These are phyloP conservation scores for Sebastes flavidus DNA, from an alignment of 2,797 vertebrate species.

Conservation along the genomic window DNA sequence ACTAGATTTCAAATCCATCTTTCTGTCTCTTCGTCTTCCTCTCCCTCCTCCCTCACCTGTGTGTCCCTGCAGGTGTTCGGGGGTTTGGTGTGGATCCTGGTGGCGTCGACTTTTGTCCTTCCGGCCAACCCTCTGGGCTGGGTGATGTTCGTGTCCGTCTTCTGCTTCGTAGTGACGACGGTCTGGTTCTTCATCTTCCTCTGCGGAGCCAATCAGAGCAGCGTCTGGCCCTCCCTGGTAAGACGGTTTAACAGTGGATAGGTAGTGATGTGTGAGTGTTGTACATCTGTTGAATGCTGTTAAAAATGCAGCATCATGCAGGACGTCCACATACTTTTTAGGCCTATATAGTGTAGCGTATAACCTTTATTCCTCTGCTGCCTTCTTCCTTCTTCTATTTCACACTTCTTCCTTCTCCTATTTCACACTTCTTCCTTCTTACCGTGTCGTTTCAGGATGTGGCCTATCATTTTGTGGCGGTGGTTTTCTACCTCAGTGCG, in stretches of 20 bases:
- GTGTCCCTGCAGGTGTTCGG: constrained; percentile 79
- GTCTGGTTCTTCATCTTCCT: constrained; percentile 84
- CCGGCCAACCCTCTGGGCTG: constrained; percentile 80
- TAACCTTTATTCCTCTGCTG: background rate
- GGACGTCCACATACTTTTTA: background rate
- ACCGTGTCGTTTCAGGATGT: constrained; percentile 62
- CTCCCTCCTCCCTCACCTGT: background rate
- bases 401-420: background rate
- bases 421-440: background rate
- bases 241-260: constrained; percentile 19
- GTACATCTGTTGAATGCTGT: too few relatives aligned
- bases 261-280: too few relatives aligned
- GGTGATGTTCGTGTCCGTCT: constrained; percentile 93
- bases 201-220: constrained; percentile 73
- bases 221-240: constrained; percentile 78
- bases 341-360: too few relatives aligned
- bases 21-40: background rate
- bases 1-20: background rate
- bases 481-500: constrained; percentile 78
- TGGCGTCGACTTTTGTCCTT: constrained; percentile 77
- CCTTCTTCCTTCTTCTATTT: background rate
- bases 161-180: constrained; percentile 88
- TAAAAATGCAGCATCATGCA: background rate
- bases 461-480: constrained; percentile 72
- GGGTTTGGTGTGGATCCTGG: constrained; percentile 92